Evolutionary conservation across 2,888 invertebrate species (phyloP).

Genomic region (Mantis religiosa): DNA sequence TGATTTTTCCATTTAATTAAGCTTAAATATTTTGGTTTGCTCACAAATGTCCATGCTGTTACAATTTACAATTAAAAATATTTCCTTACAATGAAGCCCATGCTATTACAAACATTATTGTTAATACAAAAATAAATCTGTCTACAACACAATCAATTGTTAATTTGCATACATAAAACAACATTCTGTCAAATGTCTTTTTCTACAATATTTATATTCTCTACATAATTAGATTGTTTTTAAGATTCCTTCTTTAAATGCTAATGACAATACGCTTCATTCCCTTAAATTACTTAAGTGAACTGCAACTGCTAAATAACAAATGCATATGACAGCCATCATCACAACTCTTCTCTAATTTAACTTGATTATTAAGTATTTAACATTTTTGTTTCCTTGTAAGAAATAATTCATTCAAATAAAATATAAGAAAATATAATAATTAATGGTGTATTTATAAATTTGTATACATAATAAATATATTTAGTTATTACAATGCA

Average conservation of each 20-base stretch:
- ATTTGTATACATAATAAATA: no score
- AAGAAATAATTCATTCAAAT: not conserved
- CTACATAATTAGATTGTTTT: not conserved
- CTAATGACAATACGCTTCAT: not conserved
- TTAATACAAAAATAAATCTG: not conserved
- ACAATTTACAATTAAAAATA: not conserved
- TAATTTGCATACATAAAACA: not conserved
- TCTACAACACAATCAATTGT: not conserved
- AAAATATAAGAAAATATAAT: not conserved
- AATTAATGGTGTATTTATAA: no score
- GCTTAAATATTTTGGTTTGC: no score
- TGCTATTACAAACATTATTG: not conserved
- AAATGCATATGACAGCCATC: not conserved
- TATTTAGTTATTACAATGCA: no score
- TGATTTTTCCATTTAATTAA: no score
- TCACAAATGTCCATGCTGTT: not conserved
- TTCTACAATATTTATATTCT: no score
- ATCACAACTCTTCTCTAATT: not conserved
- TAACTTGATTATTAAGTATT: not conserved
- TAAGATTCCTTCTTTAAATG: not conserved
- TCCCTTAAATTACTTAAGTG: not conserved
- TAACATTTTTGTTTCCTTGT: not conserved
- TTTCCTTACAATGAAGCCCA: no score
- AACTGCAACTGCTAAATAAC: no score
- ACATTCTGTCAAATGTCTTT: no score